phyloP scores from a whole-genome alignment of 2,113 vertebrate species.

The Silurus asotus region DNA sequence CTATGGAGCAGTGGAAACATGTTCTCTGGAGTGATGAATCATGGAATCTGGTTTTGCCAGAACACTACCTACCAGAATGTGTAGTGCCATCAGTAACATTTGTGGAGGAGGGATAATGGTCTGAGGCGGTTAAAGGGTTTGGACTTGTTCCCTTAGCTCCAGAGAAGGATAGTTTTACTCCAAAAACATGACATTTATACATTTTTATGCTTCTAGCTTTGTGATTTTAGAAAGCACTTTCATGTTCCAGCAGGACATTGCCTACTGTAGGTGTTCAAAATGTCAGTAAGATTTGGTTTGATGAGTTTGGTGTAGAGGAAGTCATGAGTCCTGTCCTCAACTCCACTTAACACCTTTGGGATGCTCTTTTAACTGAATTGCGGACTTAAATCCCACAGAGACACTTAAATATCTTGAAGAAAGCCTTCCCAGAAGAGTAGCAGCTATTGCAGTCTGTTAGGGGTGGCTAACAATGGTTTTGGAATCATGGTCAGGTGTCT shows the following conservation, averaged over 20 bases:
- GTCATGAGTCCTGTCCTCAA: background rate
- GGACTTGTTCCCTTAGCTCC: background rate
- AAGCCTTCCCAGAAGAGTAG: background rate
- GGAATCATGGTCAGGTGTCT: background rate
- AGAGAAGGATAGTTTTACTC: background rate
- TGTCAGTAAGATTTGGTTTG: background rate
- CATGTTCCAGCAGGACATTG: background rate
- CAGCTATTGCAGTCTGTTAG: too few relatives aligned
- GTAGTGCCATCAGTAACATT: background rate
- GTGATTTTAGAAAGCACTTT: background rate
- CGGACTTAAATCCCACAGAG: background rate
- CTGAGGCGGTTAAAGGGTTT: background rate
- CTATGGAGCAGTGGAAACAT: constrained; percentile 1
- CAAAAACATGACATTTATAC: background rate
- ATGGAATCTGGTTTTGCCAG: background rate
- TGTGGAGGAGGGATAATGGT: background rate
- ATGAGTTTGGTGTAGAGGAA: background rate
- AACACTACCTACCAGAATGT: background rate
- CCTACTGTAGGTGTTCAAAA: background rate
- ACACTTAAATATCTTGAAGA: background rate
- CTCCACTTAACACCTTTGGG: background rate
- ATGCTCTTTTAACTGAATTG: background rate
- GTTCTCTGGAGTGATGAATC: constrained; percentile 1
- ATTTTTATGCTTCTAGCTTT: background rate
- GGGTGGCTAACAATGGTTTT: background rate